Conservation (phyloP, 2,113 vertebrate species). For the Pluvianellus socialis region DNA sequence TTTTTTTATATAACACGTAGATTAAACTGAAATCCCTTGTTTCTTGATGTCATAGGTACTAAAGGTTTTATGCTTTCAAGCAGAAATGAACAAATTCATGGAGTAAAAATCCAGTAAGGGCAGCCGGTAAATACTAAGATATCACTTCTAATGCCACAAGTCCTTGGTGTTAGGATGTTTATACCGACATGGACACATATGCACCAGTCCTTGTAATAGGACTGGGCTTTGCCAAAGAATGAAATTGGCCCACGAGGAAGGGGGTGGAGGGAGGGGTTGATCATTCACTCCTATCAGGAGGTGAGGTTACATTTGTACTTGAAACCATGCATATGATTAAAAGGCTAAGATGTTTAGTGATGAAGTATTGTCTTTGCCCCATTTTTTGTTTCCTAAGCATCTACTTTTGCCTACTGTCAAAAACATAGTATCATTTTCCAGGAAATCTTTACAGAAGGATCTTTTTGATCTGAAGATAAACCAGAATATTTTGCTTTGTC, state of each 20-base stretch:
- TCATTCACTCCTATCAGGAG: neutral
- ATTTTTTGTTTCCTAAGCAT: neutral
- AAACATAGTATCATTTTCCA: neutral
- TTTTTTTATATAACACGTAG: neutral
- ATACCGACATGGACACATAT: fast-evolving
- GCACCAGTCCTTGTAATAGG: neutral
- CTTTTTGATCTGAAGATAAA: neutral
- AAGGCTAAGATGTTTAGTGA: neutral
- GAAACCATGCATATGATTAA: neutral
- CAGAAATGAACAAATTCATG: neutral
- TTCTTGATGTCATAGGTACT: neutral
- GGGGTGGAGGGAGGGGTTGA: neutral
- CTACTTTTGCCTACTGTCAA: neutral
- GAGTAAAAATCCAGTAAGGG: neutral
- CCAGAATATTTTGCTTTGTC: neutral
- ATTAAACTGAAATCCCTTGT: neutral
- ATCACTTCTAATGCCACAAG: neutral
- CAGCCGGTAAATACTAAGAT: neutral
- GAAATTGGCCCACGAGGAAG: neutral
- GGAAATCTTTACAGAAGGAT: neutral
- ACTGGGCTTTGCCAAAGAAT: neutral
- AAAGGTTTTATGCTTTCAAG: neutral
- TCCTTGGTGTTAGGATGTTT: neutral
- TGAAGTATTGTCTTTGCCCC: neutral
- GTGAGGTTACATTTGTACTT: neutral